These are phyloP conservation scores for Momotus momota DNA, from an alignment of 2,797 vertebrate genomes.

Conservation along the genomic window DNA sequence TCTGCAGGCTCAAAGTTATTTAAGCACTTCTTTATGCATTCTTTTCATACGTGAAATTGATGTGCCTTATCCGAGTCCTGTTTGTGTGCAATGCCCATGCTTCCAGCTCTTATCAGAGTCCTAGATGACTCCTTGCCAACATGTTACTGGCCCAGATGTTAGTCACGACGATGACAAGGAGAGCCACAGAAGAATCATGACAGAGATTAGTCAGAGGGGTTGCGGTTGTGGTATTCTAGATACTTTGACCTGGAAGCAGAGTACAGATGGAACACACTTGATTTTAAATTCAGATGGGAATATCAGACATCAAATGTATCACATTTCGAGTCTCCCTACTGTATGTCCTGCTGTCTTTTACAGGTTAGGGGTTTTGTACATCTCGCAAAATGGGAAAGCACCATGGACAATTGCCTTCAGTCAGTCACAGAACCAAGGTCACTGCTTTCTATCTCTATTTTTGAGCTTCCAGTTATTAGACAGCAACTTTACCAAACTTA, in stretches of 20 bases:
- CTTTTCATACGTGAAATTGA: background rate
- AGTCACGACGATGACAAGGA: background rate
- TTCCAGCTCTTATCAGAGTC: background rate
- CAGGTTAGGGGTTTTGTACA: background rate
- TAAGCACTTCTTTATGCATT: background rate
- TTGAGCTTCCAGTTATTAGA: background rate
- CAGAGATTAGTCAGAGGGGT: background rate
- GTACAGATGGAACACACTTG: background rate
- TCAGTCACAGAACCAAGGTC: background rate
- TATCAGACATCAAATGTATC: fast-evolving
- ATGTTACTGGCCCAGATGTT: background rate
- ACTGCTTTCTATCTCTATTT: background rate
- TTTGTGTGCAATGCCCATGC: background rate
- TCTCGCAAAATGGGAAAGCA: background rate
- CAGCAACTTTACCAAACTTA: background rate
- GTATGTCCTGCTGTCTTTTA: background rate
- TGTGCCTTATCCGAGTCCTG: background rate
- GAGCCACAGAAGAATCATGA: background rate
- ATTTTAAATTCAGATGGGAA: background rate
- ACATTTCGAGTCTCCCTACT: fast-evolving
- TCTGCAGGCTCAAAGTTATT: background rate
- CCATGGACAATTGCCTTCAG: background rate
- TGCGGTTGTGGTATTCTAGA: background rate
- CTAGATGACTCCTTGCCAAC: background rate
- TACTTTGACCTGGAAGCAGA: background rate